These are phyloP conservation scores for Caenorhabditis drosophilae DNA, from an alignment of 2,888 invertebrate genomes.

Conservation along the genomic window DNA sequence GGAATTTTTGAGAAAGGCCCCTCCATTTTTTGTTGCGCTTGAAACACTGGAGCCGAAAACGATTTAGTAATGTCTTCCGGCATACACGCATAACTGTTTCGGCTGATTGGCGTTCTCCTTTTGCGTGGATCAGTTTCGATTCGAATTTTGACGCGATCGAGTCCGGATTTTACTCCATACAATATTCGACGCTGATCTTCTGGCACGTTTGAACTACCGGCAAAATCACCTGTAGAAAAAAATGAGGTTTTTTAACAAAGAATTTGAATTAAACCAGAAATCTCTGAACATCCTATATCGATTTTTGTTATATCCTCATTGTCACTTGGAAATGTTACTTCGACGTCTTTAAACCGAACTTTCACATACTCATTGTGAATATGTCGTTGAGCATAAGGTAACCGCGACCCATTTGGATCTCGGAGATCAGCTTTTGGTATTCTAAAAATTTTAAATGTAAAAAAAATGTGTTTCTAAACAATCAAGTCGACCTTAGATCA, in stretches of 20 bases:
- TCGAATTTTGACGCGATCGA: conserved; percentile 14
- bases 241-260: conserved; percentile 15
- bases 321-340: conserved; percentile 38
- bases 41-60: conserved; percentile 34
- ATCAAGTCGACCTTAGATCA: conserved; percentile 20
- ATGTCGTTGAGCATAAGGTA: conserved; percentile 42
- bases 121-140: conserved; percentile 1
- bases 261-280: conserved; percentile 33
- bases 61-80: conserved; percentile 27
- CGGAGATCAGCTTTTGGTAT: conserved; percentile 57
- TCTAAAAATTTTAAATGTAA: conserved; percentile 17
- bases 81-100: conserved; percentile 2
- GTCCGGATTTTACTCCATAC: conserved; percentile 14
- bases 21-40: conserved; percentile 45
- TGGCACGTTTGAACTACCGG: too few species aligned
- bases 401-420: conserved; percentile 31
- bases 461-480: not conserved
- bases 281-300: conserved; percentile 5
- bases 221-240: too few species aligned
- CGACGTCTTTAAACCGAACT: conserved; percentile 45
- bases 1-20: conserved; percentile 57
- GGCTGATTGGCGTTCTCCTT: not conserved
- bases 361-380: conserved; percentile 58
- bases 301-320: not conserved
- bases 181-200: conserved; percentile 25